phyloP scores from a whole-genome alignment of 2,797 vertebrate genomes.

The Aulostomus chinensis region DNA sequence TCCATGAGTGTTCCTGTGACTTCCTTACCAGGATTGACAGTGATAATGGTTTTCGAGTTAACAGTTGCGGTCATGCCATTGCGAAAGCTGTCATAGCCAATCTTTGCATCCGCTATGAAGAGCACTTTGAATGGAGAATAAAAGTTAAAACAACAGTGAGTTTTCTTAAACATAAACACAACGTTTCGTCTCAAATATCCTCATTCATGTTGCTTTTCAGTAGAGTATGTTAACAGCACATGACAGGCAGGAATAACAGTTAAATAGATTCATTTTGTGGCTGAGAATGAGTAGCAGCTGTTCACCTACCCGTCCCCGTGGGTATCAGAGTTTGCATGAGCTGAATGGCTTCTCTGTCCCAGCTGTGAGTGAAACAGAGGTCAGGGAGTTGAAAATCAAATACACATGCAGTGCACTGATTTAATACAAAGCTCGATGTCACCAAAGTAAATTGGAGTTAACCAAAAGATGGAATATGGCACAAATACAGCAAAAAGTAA shows the following conservation, averaged over 20 bases:
- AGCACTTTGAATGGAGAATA: conserved; percentile 81
- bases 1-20: conserved; percentile 8
- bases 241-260: conserved; percentile 55
- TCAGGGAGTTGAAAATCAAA: conserved; percentile 59
- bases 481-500: conserved; percentile 13
- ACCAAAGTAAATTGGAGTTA: conserved; percentile 29
- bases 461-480: conserved; percentile 22
- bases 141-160: conserved; percentile 50
- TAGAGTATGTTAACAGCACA: conserved; percentile 34
- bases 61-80: conserved; percentile 90
- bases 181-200: conserved; percentile 46
- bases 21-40: conserved; percentile 91
- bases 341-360: conserved; percentile 94
- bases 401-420: conserved; percentile 36
- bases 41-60: conserved; percentile 94
- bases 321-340: conserved; percentile 87
- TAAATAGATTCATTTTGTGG: conserved; percentile 41
- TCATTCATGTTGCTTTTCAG: conserved; percentile 14
- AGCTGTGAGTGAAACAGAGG: conserved; percentile 82
- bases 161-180: conserved; percentile 41
- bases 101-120: conserved; percentile 92
- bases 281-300: conserved; percentile 41
- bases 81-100: conserved; percentile 93
- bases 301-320: conserved; percentile 88
- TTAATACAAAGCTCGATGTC: conserved; percentile 34